Percentiles rank a stretch among this genome's conserved stretches.
Evolutionary conservation across 2,888 invertebrate species (phyloP).

Genomic region (Vesta saturnalis): DNA sequence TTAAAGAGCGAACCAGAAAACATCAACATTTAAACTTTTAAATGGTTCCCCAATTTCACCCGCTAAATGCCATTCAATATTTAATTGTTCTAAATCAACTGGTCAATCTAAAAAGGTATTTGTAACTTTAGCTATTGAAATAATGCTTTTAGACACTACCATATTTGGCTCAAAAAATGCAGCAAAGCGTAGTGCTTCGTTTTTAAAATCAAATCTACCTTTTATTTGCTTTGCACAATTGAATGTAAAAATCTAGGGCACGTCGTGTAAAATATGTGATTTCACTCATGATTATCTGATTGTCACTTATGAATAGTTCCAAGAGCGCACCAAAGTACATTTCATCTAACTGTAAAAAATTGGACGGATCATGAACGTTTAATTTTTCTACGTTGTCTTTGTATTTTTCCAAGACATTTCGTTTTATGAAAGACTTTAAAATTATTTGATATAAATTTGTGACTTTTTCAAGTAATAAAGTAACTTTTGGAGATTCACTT

Average conservation of each 20-base stretch:
- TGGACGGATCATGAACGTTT: constrained; percentile 1
- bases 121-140: neutral
- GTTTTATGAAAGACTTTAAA: constrained; percentile 17
- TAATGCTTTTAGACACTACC: neutral
- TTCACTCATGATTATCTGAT: neutral
- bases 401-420: neutral
- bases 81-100: neutral
- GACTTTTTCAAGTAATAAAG: constrained; percentile 12
- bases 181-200: neutral
- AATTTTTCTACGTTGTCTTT: constrained; percentile 5
- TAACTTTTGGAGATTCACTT: neutral
- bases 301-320: neutral
- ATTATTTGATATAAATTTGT: constrained; percentile 21
- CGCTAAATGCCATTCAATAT: neutral
- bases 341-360: constrained; percentile 8
- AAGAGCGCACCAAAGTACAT: neutral
- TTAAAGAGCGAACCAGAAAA: neutral
- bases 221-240: neutral
- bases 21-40: neutral
- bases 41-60: neutral
- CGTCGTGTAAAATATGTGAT: neutral
- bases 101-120: neutral
- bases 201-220: neutral
- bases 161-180: neutral
- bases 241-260: constrained; percentile 18